Percentiles rank a stretch among this genome's conserved stretches.
Conservation (phyloP, 1,140 invertebrate genomes). For the Hyles euphorbiae region DNA sequence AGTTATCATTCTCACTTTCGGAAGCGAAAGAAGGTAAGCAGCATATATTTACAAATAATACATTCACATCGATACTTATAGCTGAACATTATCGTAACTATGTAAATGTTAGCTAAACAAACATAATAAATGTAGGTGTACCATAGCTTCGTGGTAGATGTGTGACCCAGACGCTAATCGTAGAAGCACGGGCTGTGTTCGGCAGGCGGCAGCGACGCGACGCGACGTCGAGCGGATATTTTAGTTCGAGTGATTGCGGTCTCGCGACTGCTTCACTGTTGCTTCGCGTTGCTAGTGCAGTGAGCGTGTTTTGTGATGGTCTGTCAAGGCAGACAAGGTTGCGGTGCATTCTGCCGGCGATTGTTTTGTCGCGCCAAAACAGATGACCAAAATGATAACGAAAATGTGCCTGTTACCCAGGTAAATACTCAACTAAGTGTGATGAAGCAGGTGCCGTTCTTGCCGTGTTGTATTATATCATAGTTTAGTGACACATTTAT, state of each 20-base stretch:
- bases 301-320: slow-evolving; percentile 35
- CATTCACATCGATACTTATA: too few relatives aligned
- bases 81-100: too few relatives aligned
- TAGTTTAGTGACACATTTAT: too few relatives aligned
- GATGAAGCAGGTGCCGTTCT: too few relatives aligned
- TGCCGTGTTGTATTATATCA: too few relatives aligned
- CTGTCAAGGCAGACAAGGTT: slow-evolving; percentile 42
- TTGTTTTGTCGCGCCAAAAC: slow-evolving; percentile 48
- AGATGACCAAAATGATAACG: slow-evolving; percentile 31
- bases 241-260: slow-evolving; percentile 6
- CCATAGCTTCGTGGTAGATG: background rate
- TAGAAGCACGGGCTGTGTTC: slow-evolving; percentile 1
- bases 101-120: too few relatives aligned
- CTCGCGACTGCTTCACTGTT: slow-evolving; percentile 1
- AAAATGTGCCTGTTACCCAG: slow-evolving; percentile 42
- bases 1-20: too few relatives aligned
- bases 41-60: too few relatives aligned
- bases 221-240: slow-evolving; percentile 9
- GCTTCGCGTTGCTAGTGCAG: slow-evolving; percentile 3
- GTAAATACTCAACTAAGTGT: slow-evolving; percentile 29
- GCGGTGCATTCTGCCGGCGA: slow-evolving; percentile 50
- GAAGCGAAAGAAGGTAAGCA: too few relatives aligned
- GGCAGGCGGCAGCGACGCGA: background rate
- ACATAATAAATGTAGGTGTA: too few relatives aligned
- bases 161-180: slow-evolving; percentile 5